Evolutionary conservation across 2,797 vertebrate species (phyloP).

Genomic region (Alcedo quadribrachys): DNA sequence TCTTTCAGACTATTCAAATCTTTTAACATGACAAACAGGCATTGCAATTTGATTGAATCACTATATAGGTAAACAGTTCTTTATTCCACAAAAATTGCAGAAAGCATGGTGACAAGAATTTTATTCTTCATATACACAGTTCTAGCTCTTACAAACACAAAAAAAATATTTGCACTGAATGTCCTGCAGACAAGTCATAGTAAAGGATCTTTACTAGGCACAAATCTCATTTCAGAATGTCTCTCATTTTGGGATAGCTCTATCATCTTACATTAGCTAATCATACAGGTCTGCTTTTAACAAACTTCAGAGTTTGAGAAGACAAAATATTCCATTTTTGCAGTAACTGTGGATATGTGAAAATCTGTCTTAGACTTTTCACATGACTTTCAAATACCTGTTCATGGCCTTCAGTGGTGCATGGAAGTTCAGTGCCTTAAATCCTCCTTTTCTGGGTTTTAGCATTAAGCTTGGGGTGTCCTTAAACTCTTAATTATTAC

Average conservation of each 20-base stretch:
- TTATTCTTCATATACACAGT: background rate
- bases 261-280: background rate
- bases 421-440: background rate
- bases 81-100: conserved; percentile 11
- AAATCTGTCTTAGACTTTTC: background rate
- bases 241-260: background rate
- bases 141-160: background rate
- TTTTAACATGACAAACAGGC: background rate
- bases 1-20: conserved; percentile 20
- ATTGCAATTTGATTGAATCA: background rate
- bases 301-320: background rate
- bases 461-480: background rate
- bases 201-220: background rate
- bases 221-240: background rate
- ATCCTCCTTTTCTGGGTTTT: background rate
- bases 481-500: background rate
- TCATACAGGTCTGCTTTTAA: background rate
- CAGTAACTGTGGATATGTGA: background rate
- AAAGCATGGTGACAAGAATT: conserved; percentile 38
- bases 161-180: background rate
- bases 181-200: background rate
- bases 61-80: conserved; percentile 1
- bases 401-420: background rate
- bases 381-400: background rate
- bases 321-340: background rate